Evolutionary conservation across 2,113 vertebrate species (phyloP).

Genomic region (Lonchura striata): DNA sequence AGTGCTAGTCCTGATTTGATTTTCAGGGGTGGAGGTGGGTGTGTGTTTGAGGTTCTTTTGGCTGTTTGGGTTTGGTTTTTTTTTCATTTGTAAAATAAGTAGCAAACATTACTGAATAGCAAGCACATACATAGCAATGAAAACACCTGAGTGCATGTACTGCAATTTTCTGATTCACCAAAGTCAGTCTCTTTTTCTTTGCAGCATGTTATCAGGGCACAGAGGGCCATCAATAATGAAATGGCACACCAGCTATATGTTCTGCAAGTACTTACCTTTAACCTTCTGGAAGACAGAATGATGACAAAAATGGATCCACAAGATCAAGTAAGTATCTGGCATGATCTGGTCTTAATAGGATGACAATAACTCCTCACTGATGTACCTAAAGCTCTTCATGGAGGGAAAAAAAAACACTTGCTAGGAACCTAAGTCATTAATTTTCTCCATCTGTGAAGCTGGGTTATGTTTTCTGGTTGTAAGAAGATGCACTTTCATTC

Average conservation of each 20-base stretch:
- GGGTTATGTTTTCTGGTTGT: background rate
- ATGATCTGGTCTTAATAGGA: background rate
- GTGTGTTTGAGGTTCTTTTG: background rate
- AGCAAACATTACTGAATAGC: background rate
- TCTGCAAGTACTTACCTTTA: conserved; percentile 96
- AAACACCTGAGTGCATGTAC: background rate
- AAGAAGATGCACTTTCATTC: background rate
- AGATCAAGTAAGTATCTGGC: conserved; percentile 83
- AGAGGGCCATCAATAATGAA: conserved; percentile 92
- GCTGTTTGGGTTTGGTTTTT: background rate
- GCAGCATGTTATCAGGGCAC: conserved; percentile 92
- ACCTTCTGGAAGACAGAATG: conserved; percentile 96
- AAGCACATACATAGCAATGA: background rate
- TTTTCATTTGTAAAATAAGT: background rate
- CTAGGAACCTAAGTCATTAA: background rate
- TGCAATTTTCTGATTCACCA: background rate
- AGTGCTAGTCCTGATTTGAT: background rate
- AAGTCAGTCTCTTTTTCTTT: background rate
- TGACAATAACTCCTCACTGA: background rate
- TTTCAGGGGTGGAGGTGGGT: background rate
- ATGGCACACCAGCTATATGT: conserved; percentile 99
- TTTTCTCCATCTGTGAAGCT: background rate
- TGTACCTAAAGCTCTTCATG: background rate
- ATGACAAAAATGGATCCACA: conserved; percentile 99
- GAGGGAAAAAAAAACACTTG: background rate